Percentiles rank a stretch among this genome's conserved stretches.
Evolutionary conservation across 2,797 vertebrate genomes (phyloP).

Genomic region (Melanitta fusca): DNA sequence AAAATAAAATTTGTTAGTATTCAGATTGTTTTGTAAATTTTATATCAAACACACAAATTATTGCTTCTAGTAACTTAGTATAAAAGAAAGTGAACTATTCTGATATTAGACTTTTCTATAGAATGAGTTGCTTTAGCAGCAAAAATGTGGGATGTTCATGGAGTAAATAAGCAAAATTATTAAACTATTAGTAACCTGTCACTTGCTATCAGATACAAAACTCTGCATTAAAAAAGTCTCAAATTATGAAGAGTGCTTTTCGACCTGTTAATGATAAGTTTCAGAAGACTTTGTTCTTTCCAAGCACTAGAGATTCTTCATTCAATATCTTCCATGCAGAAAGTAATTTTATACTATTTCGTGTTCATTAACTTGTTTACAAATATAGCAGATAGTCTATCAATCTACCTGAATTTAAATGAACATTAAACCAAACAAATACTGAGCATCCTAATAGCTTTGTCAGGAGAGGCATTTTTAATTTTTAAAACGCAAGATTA

Average conservation of each 20-base stretch:
- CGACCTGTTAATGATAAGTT: background rate
- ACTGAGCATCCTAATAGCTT: background rate
- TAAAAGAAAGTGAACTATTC: background rate
- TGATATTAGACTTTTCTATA: background rate
- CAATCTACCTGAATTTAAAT: background rate
- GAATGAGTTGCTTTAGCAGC: background rate
- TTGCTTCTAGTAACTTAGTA: background rate
- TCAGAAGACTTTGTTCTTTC: background rate
- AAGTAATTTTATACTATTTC: background rate
- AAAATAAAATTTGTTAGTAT: background rate
- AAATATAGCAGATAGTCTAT: background rate
- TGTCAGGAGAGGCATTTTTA: background rate
- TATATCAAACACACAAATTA: background rate
- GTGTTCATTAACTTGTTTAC: conserved; percentile 5
- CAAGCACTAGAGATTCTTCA: background rate
- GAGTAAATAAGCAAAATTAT: background rate
- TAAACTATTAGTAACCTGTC: background rate
- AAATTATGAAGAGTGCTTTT: background rate
- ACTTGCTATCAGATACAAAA: background rate
- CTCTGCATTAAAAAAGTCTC: background rate
- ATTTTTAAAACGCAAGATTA: background rate
- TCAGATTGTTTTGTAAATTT: background rate
- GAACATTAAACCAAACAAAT: background rate
- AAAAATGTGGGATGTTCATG: background rate
- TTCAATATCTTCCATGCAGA: background rate